Base-by-base conservation (phyloP, 2,113 vertebrate genomes). In the Bolborhynchus lineola region DNA sequence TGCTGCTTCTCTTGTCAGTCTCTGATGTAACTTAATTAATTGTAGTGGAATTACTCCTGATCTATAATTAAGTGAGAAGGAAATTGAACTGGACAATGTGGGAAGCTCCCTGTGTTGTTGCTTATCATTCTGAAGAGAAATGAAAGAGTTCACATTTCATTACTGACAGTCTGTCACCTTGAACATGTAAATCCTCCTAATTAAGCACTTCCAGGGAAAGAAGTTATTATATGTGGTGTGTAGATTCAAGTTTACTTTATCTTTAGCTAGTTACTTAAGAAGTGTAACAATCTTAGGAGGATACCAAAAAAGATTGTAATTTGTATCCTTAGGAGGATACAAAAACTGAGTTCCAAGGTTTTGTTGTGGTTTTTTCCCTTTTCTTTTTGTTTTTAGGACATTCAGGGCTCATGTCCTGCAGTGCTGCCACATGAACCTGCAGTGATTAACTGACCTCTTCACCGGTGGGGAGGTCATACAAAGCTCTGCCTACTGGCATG, bases 11-110 rank as follows among this genome's bases (percentile, higher is more conserved):
- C 82, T 82, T 93, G 92, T 95, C 82, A 82, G 75, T 50, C 71
- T 86, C 82, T 82, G 92, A 92, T 88, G 76, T 90, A 63, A 95
- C 95, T 96, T 94, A 96, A 97, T 97, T 95, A 97, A 95, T 96
- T 88, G 86, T 82, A 69, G 88, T 88, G 75, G 79, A 96, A 88
- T 96, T 92, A 88, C 88, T 96, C 63, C 82, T 90, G 79, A 92
- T 94, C 44, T 86, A 80, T 95, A 97, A 97, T 96, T 92, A 92
- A 92, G 86, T 52, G 82, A 90, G 85, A 92, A 90, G 82, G 85
- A 95, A 93, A 96, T 95, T 88, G 88, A 88, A 93, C 85, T 83
- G 90, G 95, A 94, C 96, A 96, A 69, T 70, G 92, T 93, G 95
- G 90, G 94, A 94, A 94, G 95, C 79, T 95, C 64, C 59, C 88